Evolutionary conservation across 2,113 vertebrate species (phyloP), one percentile per base, ranked within the genome.

Genomic region (Sinosuthora webbiana): DNA sequence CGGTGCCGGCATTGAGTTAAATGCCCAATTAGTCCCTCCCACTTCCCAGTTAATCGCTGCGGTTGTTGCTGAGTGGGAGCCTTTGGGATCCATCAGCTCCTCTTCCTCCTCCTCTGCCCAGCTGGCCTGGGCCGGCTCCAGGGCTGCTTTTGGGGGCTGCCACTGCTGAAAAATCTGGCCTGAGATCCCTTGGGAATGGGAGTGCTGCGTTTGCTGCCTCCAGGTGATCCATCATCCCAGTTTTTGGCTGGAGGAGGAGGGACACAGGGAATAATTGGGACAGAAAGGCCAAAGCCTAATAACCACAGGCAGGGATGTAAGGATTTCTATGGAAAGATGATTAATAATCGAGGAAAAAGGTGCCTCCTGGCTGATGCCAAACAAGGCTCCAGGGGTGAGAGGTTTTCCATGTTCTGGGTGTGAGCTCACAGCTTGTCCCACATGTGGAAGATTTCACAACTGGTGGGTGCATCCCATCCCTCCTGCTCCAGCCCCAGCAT

Each of bases 11-110:
- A 1, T 33, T 42, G 47, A 71, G 93, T 94, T 93, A 94, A 95
- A 91, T 39, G 70, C 47, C 62, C 87, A 64, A 87, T 93, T 87
- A 95, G 74, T 93, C 57, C 28, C 41, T 94, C 10, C 1, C 62
- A 35, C 74, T 73, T 91, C 0, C 20, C 49, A 28, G 31, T 70
- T 91, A 94, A 96, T 94, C 0, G 6, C 83, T 47, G 76, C 81
- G 79, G 87, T 53, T 80, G 75, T 21, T 95, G 87, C 89, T 91
- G 94, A 71, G 87, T 10, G 62, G 86, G 94, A 94, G 74, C 87
- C 49, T 5, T 80, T 52, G 87, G 93, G 94, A 94, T 84, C 77
- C 89, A 79, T 87, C 87, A 71, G 30, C 69, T 95, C 82, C 75
- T 87, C 83, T 62, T 92, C 91, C 84, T 92, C 68, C 76, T 78